These are phyloP conservation scores for Neofelis nebulosa DNA, from an alignment of 2,113 vertebrate species.

Conservation along the genomic window DNA sequence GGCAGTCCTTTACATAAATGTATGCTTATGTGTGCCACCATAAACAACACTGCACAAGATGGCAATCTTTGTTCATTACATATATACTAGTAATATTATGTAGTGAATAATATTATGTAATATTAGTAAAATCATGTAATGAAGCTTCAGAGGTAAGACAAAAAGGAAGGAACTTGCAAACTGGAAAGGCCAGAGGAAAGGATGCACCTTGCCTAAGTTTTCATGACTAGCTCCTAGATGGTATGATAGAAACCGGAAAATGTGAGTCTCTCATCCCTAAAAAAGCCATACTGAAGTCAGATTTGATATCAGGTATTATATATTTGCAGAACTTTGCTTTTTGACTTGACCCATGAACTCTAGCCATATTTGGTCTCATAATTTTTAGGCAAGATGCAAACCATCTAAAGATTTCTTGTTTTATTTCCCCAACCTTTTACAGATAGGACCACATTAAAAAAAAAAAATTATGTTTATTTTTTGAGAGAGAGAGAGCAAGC, in stretches of 20 bases:
- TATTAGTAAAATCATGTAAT: background rate
- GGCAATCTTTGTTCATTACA: background rate
- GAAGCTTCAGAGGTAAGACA: background rate
- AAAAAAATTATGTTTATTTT: too few species aligned
- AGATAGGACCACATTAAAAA: background rate
- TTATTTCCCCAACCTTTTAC: background rate
- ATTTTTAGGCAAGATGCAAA: conserved; percentile 10
- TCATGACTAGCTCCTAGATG: background rate
- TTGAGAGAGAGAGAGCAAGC: too few species aligned
- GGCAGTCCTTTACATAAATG: background rate
- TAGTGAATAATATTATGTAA: too few species aligned
- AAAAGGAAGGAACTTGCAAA: background rate
- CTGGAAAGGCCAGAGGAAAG: background rate
- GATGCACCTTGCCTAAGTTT: background rate
- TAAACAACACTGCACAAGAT: background rate
- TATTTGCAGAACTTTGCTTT: background rate
- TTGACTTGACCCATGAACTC: background rate
- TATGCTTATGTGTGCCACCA: background rate
- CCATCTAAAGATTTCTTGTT: conserved; percentile 5
- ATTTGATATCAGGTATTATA: background rate
- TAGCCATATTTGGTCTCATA: background rate
- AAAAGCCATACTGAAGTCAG: background rate
- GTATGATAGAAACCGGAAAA: background rate
- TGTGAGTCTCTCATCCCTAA: background rate
- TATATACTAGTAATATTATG: too few species aligned